These are phyloP conservation scores for Hyposmocoma kahamanoa DNA, from an alignment of 1,140 invertebrate genomes.

Conservation along the genomic window DNA sequence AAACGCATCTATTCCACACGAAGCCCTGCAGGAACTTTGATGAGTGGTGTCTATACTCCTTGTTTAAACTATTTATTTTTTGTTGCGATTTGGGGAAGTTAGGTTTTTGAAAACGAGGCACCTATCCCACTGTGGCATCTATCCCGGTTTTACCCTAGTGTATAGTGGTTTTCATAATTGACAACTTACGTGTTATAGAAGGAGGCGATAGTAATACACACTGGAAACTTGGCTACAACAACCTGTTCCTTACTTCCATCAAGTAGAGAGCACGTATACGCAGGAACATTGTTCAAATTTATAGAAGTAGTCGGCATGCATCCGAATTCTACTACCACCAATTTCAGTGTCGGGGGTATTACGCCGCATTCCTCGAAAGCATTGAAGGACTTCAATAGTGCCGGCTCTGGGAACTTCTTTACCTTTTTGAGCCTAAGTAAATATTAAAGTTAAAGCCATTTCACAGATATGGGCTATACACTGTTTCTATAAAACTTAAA, in stretches of 20 bases:
- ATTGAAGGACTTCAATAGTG: conserved; percentile 46
- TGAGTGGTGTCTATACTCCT: too few species aligned
- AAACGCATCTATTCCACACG: too few species aligned
- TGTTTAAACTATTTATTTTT: too few species aligned
- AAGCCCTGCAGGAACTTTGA: too few species aligned
- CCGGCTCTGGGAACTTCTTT: conserved; percentile 58
- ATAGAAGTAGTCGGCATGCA: conserved; percentile 56
- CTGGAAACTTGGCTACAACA: conserved; percentile 61
- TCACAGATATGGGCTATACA: too few species aligned
- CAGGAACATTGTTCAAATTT: conserved; percentile 51
- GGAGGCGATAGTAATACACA: conserved; percentile 55
- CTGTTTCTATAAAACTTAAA: too few species aligned
- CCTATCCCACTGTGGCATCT: too few species aligned
- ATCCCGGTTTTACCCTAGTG: too few species aligned
- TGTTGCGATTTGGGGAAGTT: too few species aligned
- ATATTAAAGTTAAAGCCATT: too few species aligned
- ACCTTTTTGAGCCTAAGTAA: conserved; percentile 63
- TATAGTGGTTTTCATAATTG: background rate
- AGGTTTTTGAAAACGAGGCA: too few species aligned
- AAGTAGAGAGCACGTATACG: conserved; percentile 51
- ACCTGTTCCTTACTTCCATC: conserved; percentile 59
- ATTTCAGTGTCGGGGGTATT: conserved; percentile 37
- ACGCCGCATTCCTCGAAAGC: conserved; percentile 41
- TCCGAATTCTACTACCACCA: conserved; percentile 45
- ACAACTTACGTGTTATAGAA: conserved; percentile 63